Evolutionary conservation across 2,888 invertebrate species (phyloP).

Genomic region (Nomada fucata): DNA sequence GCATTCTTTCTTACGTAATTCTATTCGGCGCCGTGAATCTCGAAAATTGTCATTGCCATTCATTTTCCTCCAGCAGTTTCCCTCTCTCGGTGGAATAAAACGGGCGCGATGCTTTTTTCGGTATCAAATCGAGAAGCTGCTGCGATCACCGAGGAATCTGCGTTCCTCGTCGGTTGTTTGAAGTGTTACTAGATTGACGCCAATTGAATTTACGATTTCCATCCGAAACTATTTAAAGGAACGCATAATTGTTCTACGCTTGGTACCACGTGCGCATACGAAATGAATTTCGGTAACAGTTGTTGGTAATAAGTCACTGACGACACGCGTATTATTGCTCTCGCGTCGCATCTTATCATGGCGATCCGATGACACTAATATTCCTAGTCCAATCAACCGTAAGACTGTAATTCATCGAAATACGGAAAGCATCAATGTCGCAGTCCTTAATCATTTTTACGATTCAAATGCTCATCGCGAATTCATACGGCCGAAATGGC

Average conservation of each 20-base stretch:
- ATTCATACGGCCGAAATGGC: not conserved
- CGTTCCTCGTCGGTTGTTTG: not conserved
- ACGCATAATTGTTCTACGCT: conserved; percentile 14
- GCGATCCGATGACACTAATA: too few species aligned
- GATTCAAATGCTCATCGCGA: not conserved
- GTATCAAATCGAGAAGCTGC: too few species aligned
- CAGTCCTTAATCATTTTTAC: too few species aligned
- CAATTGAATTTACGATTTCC: not conserved
- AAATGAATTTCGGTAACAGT: conserved; percentile 45
- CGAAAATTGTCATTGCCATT: conserved; percentile 9
- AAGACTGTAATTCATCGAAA: too few species aligned
- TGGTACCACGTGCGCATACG: not conserved
- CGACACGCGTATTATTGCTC: conserved; percentile 37
- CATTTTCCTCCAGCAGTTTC: not conserved
- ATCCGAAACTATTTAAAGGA: not conserved
- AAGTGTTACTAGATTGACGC: not conserved
- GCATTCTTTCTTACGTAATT: conserved; percentile 40
- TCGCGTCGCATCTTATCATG: not conserved
- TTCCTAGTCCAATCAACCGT: too few species aligned
- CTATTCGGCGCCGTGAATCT: conserved; percentile 40
- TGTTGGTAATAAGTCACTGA: conserved; percentile 36
- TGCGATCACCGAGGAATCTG: not conserved
- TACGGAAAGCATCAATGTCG: too few species aligned
- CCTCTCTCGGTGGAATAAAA: not conserved
- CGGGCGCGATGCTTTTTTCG: not conserved